These are phyloP conservation scores for Enteromius trimaculatus DNA, from an alignment of 2,797 vertebrate species.

Conservation along the genomic window DNA sequence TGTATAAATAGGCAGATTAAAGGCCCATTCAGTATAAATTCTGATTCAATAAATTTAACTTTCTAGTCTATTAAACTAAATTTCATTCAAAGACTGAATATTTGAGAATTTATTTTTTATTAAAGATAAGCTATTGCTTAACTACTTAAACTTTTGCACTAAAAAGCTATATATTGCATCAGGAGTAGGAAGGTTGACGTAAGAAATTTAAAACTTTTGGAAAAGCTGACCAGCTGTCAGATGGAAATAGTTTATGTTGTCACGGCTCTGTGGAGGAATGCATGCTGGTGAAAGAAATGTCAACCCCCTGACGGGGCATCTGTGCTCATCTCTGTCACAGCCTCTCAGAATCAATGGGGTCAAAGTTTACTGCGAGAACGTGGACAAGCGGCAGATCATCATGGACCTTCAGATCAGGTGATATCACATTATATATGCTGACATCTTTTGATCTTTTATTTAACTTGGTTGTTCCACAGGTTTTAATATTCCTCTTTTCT, in stretches of 20 bases:
- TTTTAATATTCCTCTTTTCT: constrained; percentile 40
- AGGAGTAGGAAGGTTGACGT: constrained; percentile 26
- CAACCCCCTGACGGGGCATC: constrained; percentile 47
- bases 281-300: constrained; percentile 28
- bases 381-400: constrained; percentile 97
- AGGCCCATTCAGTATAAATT: background rate
- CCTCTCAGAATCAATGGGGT: constrained; percentile 96
- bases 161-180: constrained; percentile 10
- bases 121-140: background rate
- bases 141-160: background rate
- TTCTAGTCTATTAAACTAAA: background rate
- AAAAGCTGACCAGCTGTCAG: constrained; percentile 46
- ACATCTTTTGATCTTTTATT: background rate
- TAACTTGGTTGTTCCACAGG: background rate
- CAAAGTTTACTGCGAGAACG: constrained; percentile 97
- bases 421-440: constrained; percentile 49
- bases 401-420: constrained; percentile 99
- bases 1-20: background rate
- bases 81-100: background rate
- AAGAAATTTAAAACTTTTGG: constrained; percentile 44
- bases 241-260: constrained; percentile 71
- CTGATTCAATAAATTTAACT: background rate
- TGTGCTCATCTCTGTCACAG: constrained; percentile 72
- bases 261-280: constrained; percentile 55
- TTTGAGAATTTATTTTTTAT: background rate